These are phyloP conservation scores for Trachemys scripta DNA, from an alignment of 2,113 vertebrate genomes.

Conservation along the genomic window DNA sequence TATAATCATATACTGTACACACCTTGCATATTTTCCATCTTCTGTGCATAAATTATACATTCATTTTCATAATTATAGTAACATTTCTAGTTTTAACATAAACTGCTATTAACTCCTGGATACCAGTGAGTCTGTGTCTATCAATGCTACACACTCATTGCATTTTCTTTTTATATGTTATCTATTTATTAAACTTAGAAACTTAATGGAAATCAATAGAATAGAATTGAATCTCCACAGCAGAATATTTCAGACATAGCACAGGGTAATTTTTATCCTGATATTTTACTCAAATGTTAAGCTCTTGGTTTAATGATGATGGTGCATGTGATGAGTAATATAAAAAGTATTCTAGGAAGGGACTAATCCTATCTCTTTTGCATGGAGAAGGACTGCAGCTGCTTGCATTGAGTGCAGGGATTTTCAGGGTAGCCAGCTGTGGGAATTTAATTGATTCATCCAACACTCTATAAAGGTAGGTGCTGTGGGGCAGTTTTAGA, in stretches of 20 bases:
- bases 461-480: constrained; percentile 14
- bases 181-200: constrained; percentile 69
- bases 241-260: constrained; percentile 12
- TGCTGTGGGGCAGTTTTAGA: constrained; percentile 12
- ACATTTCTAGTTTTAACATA: constrained; percentile 75
- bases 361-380: constrained; percentile 54
- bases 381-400: constrained; percentile 64
- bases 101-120: constrained; percentile 75
- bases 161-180: constrained; percentile 70
- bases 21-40: constrained; percentile 71
- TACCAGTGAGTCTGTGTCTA: constrained; percentile 72
- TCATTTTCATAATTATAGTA: constrained; percentile 79
- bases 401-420: constrained; percentile 45
- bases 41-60: constrained; percentile 75
- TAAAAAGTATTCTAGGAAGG: constrained; percentile 30
- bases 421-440: constrained; percentile 71
- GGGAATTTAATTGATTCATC: constrained; percentile 68
- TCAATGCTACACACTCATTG: constrained; percentile 62
- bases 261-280: neutral
- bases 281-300: constrained; percentile 20
- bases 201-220: constrained; percentile 74
- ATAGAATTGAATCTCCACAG: constrained; percentile 49
- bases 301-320: neutral
- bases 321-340: neutral
- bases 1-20: constrained; percentile 60